phyloP scores from a whole-genome alignment of 2,113 vertebrate species.

The Electrona antarctica region DNA sequence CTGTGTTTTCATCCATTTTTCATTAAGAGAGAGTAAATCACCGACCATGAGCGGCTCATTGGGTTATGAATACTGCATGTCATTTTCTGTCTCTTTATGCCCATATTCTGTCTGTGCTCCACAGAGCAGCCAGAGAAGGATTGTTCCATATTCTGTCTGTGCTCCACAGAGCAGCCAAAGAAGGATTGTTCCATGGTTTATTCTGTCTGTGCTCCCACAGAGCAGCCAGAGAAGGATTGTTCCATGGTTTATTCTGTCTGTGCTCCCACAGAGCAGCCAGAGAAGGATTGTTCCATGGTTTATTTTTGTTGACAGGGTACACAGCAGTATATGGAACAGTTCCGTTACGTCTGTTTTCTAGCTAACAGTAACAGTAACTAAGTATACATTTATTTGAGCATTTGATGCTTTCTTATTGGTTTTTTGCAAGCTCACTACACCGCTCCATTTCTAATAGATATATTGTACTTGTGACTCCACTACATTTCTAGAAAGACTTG shows the following conservation, averaged over 20 bases:
- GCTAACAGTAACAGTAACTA: too few relatives aligned
- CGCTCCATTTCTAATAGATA: too few relatives aligned
- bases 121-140: conserved; percentile 11
- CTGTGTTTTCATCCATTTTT: conserved; percentile 72
- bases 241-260: conserved; percentile 16
- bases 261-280: too few relatives aligned
- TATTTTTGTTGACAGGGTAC: conserved; percentile 16
- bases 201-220: too few relatives aligned
- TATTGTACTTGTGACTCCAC: too few relatives aligned
- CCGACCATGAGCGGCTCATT: conserved; percentile 60
- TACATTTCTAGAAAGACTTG: too few relatives aligned
- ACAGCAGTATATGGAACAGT: conserved; percentile 18
- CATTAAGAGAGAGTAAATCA: conserved; percentile 65
- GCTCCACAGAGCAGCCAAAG: too few relatives aligned
- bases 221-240: too few relatives aligned
- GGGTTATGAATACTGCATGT: conserved; percentile 68
- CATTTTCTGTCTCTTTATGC: conserved; percentile 51
- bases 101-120: conserved; percentile 29
- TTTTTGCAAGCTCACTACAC: too few relatives aligned
- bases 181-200: conserved; percentile 29
- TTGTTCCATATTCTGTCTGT: conserved; percentile 25
- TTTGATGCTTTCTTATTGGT: too few relatives aligned
- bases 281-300: too few relatives aligned
- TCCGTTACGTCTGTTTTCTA: conserved; percentile 7
- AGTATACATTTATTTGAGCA: too few relatives aligned